phyloP scores from a whole-genome alignment of 2,888 invertebrate species.

The Clunio marinus region DNA sequence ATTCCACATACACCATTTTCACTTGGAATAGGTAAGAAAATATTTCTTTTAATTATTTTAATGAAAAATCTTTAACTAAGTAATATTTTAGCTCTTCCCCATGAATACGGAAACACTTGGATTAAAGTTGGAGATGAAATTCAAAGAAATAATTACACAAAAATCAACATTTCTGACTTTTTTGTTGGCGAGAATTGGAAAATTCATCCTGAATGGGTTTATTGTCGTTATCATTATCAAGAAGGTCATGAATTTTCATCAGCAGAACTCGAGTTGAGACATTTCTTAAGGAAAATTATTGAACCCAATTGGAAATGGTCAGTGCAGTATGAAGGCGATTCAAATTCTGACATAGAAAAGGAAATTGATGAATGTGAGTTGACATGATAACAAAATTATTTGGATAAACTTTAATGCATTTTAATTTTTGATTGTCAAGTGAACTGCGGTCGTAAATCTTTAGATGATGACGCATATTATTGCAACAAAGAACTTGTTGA shows the following conservation, averaged over 20 bases:
- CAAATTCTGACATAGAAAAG: constrained; percentile 41
- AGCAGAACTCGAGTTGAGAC: constrained; percentile 70
- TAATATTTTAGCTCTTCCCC: constrained; percentile 64
- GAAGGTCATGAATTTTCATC: constrained; percentile 69
- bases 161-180: constrained; percentile 66
- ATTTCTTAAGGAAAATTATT: constrained; percentile 68
- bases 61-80: neutral
- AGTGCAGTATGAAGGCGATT: constrained; percentile 57
- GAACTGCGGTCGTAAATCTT: constrained; percentile 61
- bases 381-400: constrained; percentile 19
- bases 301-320: constrained; percentile 60
- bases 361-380: constrained; percentile 40
- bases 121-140: constrained; percentile 74
- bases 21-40: constrained; percentile 56
- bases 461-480: constrained; percentile 69
- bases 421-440: constrained; percentile 48
- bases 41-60: too few relatives aligned
- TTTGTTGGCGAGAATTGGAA: constrained; percentile 71
- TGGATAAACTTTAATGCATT: neutral
- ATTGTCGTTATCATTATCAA: constrained; percentile 80
- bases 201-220: constrained; percentile 80
- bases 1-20: constrained; percentile 83
- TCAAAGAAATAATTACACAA: constrained; percentile 61
- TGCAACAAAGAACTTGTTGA: constrained; percentile 82
- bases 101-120: constrained; percentile 60